phyloP scores from a whole-genome alignment of 2,113 vertebrate species.

The Andinoacara biseriatus region DNA sequence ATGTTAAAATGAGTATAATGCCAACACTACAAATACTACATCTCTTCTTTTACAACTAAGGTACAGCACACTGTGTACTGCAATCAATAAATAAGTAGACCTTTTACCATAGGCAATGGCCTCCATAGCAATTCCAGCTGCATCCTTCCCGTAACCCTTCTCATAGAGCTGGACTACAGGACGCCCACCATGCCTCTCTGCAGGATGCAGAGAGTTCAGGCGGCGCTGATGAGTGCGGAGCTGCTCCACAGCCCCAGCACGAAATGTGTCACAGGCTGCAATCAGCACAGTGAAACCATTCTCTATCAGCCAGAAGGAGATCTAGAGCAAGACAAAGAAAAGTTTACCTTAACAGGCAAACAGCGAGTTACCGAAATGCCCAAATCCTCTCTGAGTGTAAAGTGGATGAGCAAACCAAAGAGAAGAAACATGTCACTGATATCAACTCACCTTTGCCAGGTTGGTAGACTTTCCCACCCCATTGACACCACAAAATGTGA shows the following conservation, averaged over 20 bases:
- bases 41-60: not conserved
- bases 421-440: not conserved
- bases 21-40: not conserved
- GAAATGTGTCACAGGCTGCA: constrained; percentile 96
- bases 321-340: constrained; percentile 74
- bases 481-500: constrained; percentile 97
- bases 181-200: constrained; percentile 84
- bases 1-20: not conserved
- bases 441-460: constrained; percentile 88
- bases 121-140: constrained; percentile 97
- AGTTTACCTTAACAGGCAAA: not conserved
- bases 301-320: constrained; percentile 97
- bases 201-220: constrained; percentile 90
- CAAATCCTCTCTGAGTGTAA: not conserved
- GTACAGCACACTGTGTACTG: not conserved
- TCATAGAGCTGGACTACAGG: constrained; percentile 94
- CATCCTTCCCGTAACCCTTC: constrained; percentile 98
- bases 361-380: not conserved
- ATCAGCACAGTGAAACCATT: constrained; percentile 96
- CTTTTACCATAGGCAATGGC: constrained; percentile 92
- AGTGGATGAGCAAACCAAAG: not conserved
- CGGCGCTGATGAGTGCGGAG: constrained; percentile 95
- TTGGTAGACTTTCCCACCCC: constrained; percentile 98
- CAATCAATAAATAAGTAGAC: not conserved
- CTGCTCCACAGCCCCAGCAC: constrained; percentile 95